A percentile compares a stretch with the other conserved stretches of the same genome.
Conservation (phyloP, 2,797 vertebrate species). For the Cetoscarus ocellatus region DNA sequence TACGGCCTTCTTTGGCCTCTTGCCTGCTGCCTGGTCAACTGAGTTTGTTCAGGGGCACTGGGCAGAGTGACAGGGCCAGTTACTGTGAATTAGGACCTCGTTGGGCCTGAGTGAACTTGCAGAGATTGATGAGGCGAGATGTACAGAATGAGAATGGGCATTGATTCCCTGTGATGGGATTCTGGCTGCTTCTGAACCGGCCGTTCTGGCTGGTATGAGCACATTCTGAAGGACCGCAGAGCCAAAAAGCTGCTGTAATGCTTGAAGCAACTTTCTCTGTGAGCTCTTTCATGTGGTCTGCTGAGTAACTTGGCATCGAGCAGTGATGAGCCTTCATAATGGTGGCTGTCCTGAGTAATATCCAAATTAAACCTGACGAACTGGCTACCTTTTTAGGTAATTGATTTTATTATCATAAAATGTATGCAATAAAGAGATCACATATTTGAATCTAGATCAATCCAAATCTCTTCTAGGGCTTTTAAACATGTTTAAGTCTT, state of each 20-base stretch:
- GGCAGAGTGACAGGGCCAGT: conserved; percentile 48
- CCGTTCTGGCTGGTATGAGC: conserved; percentile 43
- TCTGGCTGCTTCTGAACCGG: conserved; percentile 35
- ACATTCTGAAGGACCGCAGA: conserved; percentile 5
- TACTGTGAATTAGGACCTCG: conserved; percentile 64
- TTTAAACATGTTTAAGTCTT: no score
- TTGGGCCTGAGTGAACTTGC: conserved; percentile 46
- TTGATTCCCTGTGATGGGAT: conserved; percentile 23
- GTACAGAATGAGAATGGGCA: conserved; percentile 31
- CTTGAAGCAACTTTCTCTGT: conserved; percentile 19
- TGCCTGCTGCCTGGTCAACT: conserved; percentile 52
- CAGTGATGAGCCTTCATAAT: conserved; percentile 8
- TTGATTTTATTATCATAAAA: neutral
- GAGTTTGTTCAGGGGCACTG: conserved; percentile 42
- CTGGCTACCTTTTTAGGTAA: neutral
- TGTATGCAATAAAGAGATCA: no score
- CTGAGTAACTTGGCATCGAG: conserved; percentile 17
- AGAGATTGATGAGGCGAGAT: conserved; percentile 46
- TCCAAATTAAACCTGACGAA: neutral
- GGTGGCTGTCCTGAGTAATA: neutral
- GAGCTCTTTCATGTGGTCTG: conserved; percentile 17
- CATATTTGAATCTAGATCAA: no score
- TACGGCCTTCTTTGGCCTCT: conserved; percentile 56
- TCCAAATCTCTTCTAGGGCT: no score
- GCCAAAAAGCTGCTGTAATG: conserved; percentile 23